A percentile compares a stretch with the other conserved stretches of the same genome.
Conservation (phyloP, 1,140 invertebrate species). For the Idris sp. region DNA sequence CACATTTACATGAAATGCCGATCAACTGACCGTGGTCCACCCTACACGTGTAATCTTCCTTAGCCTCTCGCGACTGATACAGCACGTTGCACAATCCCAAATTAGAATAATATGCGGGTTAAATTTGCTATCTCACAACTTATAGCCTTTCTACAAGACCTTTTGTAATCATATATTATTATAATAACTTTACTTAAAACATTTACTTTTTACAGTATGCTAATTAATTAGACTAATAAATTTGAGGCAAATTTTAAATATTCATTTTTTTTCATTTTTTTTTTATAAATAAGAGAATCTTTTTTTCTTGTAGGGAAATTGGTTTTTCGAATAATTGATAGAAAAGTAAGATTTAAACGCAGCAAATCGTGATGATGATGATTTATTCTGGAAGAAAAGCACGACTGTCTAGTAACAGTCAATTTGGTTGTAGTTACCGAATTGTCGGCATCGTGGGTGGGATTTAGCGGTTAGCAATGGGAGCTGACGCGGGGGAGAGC, state of each 20-base stretch:
- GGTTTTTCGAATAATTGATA: constrained; percentile 8
- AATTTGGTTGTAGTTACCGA: constrained; percentile 76
- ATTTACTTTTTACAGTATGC: too few relatives aligned
- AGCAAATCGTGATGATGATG: constrained; percentile 33
- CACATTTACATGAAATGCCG: constrained; percentile 59
- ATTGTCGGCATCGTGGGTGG: constrained; percentile 71
- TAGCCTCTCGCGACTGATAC: constrained; percentile 59
- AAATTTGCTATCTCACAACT: constrained; percentile 55
- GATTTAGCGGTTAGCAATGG: constrained; percentile 70
- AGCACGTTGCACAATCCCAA: constrained; percentile 60
- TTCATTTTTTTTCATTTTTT: constrained; percentile 33
- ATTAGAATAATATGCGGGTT: constrained; percentile 60
- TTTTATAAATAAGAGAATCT: constrained; percentile 1
- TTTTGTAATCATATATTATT: too few relatives aligned
- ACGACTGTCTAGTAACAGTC: constrained; percentile 62
- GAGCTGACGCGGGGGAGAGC: constrained; percentile 65
- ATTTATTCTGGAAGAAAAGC: constrained; percentile 62
- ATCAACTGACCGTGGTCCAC: constrained; percentile 59
- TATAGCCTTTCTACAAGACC: constrained; percentile 15
- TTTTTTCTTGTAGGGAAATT: too few relatives aligned
- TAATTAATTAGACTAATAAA: too few relatives aligned
- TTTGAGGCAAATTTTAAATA: too few relatives aligned
- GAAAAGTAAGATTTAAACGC: constrained; percentile 19
- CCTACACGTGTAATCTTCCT: constrained; percentile 56
- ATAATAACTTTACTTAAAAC: too few relatives aligned